Base-by-base conservation (phyloP, 2,888 invertebrate species). In the Hofmannophila pseudospretella region DNA sequence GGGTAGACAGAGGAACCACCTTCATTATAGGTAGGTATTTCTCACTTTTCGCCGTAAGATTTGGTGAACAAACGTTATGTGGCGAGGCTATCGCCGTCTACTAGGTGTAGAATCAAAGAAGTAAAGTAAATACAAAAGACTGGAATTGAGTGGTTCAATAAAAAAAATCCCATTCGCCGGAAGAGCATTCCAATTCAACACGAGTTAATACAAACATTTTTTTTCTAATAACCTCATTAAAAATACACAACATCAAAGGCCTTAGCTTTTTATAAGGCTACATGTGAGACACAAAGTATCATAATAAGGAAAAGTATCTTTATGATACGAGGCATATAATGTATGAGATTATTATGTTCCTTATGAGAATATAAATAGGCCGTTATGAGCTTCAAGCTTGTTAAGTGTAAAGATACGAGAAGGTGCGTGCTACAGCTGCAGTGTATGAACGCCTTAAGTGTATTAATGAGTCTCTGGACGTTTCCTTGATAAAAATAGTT, bases 361-460 rank as follows among this genome's bases (percentile, higher is more conserved):
- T 45, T 44, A 50, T 41, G 38, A 42, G 42, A 46, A 53, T 51
- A 42, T 43, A 36, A 36, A 36, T 36, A 36, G 32, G 27, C 14
- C 29, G 36, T 36, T 36, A 31, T 31, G 36, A 36, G 23, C 22
- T 32, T 1, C 23, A 23, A 11, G 34, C 34, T 34, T 27, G 12
- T 34, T 27, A 19, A 34, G 34, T 28, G 11, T 28, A 28, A 28
- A 28, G 28, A 28, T 28, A 28, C 12, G n/a, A n/a, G n/a, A n/a
- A n/a, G n/a, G 28, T 7, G 11, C 28, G 28, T 28, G n/a, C 26
- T 10, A 23, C 27, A 16, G 14, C 29, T 30, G 14, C 11, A 30
- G 16, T 14, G 8, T 14, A n/a, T 12, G 5, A 14, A 3, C 16
- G 11, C 27, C 11, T 27, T 11, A 12, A 27, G 27, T 27, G 10